Base-by-base conservation (phyloP, 2,888 invertebrate genomes). In the Mythimna vitellina region DNA sequence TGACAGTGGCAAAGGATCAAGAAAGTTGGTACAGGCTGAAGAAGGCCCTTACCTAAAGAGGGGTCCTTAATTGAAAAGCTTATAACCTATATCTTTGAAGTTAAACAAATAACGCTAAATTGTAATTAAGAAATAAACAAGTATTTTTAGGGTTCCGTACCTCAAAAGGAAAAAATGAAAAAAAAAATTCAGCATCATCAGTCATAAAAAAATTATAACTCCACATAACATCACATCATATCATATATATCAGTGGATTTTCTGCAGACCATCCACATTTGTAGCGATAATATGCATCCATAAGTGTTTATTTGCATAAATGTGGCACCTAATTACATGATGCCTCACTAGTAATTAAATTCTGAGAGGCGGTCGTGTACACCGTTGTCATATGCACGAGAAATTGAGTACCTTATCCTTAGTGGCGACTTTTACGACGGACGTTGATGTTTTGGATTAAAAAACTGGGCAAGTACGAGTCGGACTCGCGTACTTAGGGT, bases 231-330 rank as follows among this genome's bases (percentile, higher is more conserved):
- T 53, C 7, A 10, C n/a, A n/a, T 35, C 2, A 69, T 5, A 22
- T 14, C 2, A 49, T 2, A 29, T 2, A 29, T 29, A 29, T 32
- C 10, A 29, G 8, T 22, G 38, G 2, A 12, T 54, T 29, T 20
- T 38, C 32, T 46, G 14, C 25, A 42, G 17, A 46, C n/a, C n/a
- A 57, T 57, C n/a, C n/a, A 46, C 22, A 63, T 54, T 49, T 64
- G 49, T 7, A 32, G 25, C 8, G 29, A 71, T 61, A 61, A 32
- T 22, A 61, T 46, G 10, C 53, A 49, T 57, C 14, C 38, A 35
- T 10, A 66, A 61, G 32, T 60, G 53, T 65, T 64, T 71, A 76
- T 79, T 70, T 70, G 80, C 74, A 74, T 66, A 46, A n/a, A 51
- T 51, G 49, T 51, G 49, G 49, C 49, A 51, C 49, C 49, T 51